Base-by-base conservation (phyloP, 2,888 invertebrate species). In the Rotaria socialis region DNA sequence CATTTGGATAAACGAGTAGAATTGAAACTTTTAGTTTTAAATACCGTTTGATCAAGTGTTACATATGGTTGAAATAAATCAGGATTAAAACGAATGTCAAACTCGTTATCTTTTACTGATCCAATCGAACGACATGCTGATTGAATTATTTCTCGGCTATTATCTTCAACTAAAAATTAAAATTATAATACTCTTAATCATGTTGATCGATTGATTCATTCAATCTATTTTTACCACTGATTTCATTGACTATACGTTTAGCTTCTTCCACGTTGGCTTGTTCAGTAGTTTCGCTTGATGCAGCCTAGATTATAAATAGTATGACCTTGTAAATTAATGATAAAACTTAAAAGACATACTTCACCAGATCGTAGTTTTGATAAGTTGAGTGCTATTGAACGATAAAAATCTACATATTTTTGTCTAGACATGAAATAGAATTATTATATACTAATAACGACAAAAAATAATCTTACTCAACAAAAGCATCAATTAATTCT, bases 21-120 rank as follows among this genome's bases (percentile, higher is more conserved):
- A 85, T 87, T 74, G 24, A n/a, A 41, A 22, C 14, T n/a, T 56
- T 35, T 56, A 85, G 85, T 10, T 43, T 84, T 27, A 0, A 85
- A 16, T 58, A 50, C 93, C 41, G 94, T 92, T 89, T 94, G 94
- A 41, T 94, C 93, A 92, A 97, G 97, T 87, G 93, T 93, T 87
- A 99, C 97, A 86, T 96, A 96, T 1, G 95, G 95, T 22, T 97
- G 97, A 92, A 95, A 98, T 88, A 97, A 96, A 92, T 99, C 99
- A 0, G 98, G 97, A 92, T 99, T 99, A 92, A 99, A 99, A 88
- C 96, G 94, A 88, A 99, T 95, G 91, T 96, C 96, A 92, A 98
- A 97, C 91, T 97, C 97, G 87, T 95, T 94, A 89, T 97, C 96
- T 91, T 96, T 95, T 11, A 98, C 93, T 0, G 97, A 98, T 0